Conservation (phyloP, 1,140 invertebrate genomes). For the Pemphigus obesinymphae region DNA sequence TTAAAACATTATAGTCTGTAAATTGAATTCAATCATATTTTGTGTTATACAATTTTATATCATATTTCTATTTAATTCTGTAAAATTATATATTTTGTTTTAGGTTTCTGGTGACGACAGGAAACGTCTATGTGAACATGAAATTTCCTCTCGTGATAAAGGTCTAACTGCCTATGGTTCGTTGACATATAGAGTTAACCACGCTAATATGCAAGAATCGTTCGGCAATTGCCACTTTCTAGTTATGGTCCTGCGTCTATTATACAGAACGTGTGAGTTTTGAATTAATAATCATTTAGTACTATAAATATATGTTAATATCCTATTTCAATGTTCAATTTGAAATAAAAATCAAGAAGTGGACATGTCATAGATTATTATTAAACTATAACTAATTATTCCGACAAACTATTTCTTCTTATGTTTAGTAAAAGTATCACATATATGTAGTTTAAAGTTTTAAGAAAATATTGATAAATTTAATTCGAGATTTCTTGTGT, state of each 20-base stretch:
- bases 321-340: too few species aligned
- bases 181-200: conserved; percentile 72
- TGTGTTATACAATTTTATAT: neutral
- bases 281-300: neutral
- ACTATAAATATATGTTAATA: neutral
- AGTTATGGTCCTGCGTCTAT: conserved; percentile 65
- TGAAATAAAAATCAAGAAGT: too few species aligned
- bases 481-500: too few species aligned
- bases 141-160: conserved; percentile 53
- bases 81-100: conserved; percentile 38
- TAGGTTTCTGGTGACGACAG: conserved; percentile 72
- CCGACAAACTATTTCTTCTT: too few species aligned
- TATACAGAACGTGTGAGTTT: conserved; percentile 66
- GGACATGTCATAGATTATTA: too few species aligned
- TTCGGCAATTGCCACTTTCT: conserved; percentile 71
- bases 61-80: neutral
- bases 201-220: conserved; percentile 75
- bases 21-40: neutral
- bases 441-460: too few species aligned
- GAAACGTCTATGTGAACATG: conserved; percentile 61
- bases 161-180: conserved; percentile 68
- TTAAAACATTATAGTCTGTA: too few species aligned
- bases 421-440: too few species aligned
- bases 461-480: too few species aligned
- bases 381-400: too few species aligned